phyloP scores from a whole-genome alignment of 2,888 invertebrate genomes.

The Ptilodon capucinus region DNA sequence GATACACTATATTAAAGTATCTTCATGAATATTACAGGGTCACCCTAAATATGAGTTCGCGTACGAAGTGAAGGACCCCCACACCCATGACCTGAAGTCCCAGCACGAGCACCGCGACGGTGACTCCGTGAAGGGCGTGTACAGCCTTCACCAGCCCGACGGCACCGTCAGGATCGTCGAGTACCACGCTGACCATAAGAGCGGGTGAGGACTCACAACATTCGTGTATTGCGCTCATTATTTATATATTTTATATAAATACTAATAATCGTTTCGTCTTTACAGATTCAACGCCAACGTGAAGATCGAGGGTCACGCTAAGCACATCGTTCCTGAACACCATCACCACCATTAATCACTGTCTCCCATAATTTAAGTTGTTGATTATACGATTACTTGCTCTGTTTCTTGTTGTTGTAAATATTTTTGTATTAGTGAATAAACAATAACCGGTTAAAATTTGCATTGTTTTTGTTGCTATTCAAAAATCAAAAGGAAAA shows the following conservation, averaged over 20 bases:
- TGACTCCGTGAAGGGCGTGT: constrained; percentile 83
- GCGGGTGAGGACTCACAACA: constrained; percentile 33
- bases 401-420: not conserved
- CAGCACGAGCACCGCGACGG: constrained; percentile 81
- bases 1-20: not conserved
- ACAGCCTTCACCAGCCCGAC: constrained; percentile 48
- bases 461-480: not conserved
- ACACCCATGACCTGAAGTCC: constrained; percentile 81
- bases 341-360: constrained; percentile 16
- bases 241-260: not conserved
- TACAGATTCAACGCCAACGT: constrained; percentile 40
- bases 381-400: not conserved
- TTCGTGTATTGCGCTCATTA: not conserved
- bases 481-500: not conserved
- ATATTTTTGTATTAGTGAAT: not conserved
- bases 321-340: constrained; percentile 30
- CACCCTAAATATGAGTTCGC: constrained; percentile 55
- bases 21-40: constrained; percentile 13
- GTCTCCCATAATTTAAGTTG: not conserved
- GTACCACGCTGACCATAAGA: constrained; percentile 73
- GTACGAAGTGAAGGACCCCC: constrained; percentile 69
- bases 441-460: not conserved
- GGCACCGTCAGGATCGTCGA: constrained; percentile 65
- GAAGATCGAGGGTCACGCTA: constrained; percentile 34
- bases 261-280: not conserved